These are phyloP conservation scores for Carlito syrichta DNA, from an alignment of 2,113 vertebrate genomes.

Conservation along the genomic window DNA sequence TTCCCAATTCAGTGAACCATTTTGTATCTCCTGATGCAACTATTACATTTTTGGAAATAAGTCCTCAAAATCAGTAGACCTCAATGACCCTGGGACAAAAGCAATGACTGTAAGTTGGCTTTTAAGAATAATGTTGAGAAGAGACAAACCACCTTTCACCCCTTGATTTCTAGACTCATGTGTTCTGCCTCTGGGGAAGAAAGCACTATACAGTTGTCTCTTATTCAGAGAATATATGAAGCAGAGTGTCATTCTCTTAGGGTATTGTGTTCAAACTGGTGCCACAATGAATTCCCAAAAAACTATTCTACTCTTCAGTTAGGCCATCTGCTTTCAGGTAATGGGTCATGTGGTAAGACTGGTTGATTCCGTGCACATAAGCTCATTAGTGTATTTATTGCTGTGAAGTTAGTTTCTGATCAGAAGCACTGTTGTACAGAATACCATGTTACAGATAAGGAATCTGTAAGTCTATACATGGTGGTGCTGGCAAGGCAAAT, in stretches of 20 bases:
- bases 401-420: neutral
- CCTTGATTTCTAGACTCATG: neutral
- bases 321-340: neutral
- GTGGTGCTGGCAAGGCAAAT: neutral
- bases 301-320: neutral
- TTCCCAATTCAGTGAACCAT: neutral
- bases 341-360: no score
- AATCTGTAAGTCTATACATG: neutral
- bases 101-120: neutral
- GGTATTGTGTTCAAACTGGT: neutral
- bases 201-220: fast-evolving
- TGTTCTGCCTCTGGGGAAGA: neutral
- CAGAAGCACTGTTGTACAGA: neutral
- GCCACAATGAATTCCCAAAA: neutral
- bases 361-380: neutral
- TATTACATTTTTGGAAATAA: neutral
- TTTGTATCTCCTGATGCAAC: neutral
- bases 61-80: neutral
- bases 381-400: neutral
- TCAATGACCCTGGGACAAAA: neutral
- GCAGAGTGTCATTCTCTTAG: neutral
- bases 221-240: neutral
- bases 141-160: fast-evolving
- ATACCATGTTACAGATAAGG: neutral
- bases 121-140: neutral